Evolutionary conservation across 2,797 vertebrate genomes (phyloP), one percentile per base, ranked within the genome.

Genomic region (Pipistrellus pipistrellus): DNA sequence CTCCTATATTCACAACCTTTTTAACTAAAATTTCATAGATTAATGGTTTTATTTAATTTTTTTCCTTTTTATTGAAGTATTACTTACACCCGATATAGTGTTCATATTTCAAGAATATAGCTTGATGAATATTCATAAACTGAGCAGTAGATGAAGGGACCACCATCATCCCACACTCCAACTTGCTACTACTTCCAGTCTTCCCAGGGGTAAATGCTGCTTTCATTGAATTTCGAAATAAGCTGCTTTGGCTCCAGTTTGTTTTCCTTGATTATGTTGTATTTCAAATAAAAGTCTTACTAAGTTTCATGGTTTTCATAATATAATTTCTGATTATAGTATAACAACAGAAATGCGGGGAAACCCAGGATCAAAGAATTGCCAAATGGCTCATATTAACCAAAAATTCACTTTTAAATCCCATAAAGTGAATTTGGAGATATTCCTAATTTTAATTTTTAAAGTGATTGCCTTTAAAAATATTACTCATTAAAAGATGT

Each of bases 321-420:
- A 97, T 91, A 76, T 75, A 77, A 89, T 76, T 89, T 87, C 90
- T 96, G 81, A 85, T 90, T 93, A 55, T 68, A 73, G 32, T 85
- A 51, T 66, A 89, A 96, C 86, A 97, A 95, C 95, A 97, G 95
- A 97, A 96, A 97, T 97, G 88, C 75, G 97, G 96, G 96, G 96
- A 97, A 97, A 96, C 96, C 97, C 96, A 97, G 38, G 44, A 89
- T 81, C 59, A 48, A 86, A 86, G 90, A 95, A 89, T 85, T 95
- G 92, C 96, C 90, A 97, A 94, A 94, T 78, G 90, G 51, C 32
- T 90, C 59, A 15, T 38, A 85, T 59, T 87, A 77, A 73, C 64
- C 73, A 92, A 89, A 86, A 80, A 35, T 62, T 95, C 66, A 69
- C 72, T 93, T 93, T 91, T 77, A 73, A 93, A 30, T 32, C 53